These are phyloP conservation scores for Apocheima hispidaria DNA, from an alignment of 2,888 invertebrate genomes.

Conservation along the genomic window DNA sequence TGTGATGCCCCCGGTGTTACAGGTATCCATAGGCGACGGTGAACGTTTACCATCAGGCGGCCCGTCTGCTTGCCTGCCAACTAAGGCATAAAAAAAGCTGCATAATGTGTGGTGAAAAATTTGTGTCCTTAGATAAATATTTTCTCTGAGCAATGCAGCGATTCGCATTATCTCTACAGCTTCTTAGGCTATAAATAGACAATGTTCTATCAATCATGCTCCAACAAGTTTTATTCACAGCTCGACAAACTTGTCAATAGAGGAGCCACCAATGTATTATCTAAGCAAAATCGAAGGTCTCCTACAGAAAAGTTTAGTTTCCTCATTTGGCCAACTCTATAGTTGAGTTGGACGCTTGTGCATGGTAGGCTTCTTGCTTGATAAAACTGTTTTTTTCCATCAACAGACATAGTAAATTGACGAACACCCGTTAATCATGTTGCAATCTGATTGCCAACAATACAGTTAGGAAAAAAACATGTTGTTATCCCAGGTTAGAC, in stretches of 20 bases:
- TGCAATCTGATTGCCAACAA: slow-evolving; percentile 9
- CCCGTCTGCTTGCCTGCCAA: no score
- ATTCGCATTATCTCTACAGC: neutral
- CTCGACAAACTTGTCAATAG: neutral
- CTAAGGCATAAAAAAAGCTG: no score
- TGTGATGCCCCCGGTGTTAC: no score
- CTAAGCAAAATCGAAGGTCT: neutral
- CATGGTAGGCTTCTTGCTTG: slow-evolving; percentile 37
- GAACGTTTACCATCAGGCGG: no score
- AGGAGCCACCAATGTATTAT: neutral
- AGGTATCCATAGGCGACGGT: no score
- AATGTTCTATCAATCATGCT: slow-evolving; percentile 26
- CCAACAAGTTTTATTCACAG: slow-evolving; percentile 34
- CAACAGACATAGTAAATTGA: slow-evolving; percentile 9
- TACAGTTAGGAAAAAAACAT: slow-evolving; percentile 14
- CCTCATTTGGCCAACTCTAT: neutral
- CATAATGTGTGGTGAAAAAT: no score
- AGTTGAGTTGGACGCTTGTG: neutral
- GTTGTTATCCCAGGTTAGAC: no score
- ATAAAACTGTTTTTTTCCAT: slow-evolving; percentile 38
- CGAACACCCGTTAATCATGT: slow-evolving; percentile 16
- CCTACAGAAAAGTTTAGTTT: neutral
- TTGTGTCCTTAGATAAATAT: neutral
- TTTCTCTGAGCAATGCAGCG: slow-evolving; percentile 4
- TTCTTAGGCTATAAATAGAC: slow-evolving; percentile 22